Conservation (phyloP, 2,888 invertebrate genomes). For the Lasiommata megera region DNA sequence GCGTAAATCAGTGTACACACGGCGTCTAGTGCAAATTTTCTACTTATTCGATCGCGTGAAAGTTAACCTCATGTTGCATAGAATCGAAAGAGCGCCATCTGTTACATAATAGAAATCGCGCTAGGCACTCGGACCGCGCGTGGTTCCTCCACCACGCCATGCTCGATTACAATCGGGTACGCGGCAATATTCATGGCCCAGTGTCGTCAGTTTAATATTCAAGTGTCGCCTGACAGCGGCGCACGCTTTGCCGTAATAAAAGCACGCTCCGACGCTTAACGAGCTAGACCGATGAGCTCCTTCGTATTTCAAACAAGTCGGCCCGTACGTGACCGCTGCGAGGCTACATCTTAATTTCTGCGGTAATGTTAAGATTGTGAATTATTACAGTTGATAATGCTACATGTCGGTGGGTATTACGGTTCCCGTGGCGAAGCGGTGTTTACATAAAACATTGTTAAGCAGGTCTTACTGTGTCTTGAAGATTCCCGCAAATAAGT, state of each 20-base stretch:
- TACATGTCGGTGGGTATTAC: conserved; percentile 30
- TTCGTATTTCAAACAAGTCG: conserved; percentile 78
- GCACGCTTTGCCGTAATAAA: conserved; percentile 75
- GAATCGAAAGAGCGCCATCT: too few species aligned
- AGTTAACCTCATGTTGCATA: too few species aligned
- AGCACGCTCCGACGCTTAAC: conserved; percentile 79
- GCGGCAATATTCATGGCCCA: conserved; percentile 73
- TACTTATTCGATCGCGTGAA: too few species aligned
- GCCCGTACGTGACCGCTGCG: conserved; percentile 72
- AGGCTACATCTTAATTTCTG: conserved; percentile 55
- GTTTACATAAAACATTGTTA: conserved; percentile 6
- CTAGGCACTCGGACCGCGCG: conserved; percentile 52
- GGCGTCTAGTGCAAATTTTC: too few species aligned
- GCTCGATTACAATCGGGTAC: conserved; percentile 51
- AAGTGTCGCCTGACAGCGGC: conserved; percentile 65
- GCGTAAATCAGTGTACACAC: too few species aligned
- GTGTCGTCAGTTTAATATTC: conserved; percentile 45
- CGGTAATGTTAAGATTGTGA: conserved; percentile 66
- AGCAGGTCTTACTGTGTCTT: background rate
- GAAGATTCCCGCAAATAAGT: background rate
- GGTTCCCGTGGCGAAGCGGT: conserved; percentile 15
- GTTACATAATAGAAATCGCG: too few species aligned
- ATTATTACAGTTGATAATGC: conserved; percentile 56
- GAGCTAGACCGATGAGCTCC: conserved; percentile 76
- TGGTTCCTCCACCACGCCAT: conserved; percentile 34